Evolutionary conservation across 1,140 invertebrate genomes (phyloP).

Genomic region (Charaxes varanes): DNA sequence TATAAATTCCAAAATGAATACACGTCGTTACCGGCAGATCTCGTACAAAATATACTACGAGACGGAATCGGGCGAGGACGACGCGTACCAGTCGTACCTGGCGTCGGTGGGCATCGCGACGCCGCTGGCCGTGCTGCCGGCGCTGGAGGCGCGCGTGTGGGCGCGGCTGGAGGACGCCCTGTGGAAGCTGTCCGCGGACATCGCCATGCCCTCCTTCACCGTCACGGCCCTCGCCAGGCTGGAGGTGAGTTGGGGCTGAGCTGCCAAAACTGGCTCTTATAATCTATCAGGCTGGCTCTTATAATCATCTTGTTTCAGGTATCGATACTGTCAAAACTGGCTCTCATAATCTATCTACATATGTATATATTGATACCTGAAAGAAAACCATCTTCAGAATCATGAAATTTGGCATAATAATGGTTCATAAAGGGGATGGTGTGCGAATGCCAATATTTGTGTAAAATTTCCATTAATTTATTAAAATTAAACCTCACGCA

Average conservation of each 20-base stretch:
- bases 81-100: slow-evolving; percentile 52
- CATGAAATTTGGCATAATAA: too few relatives aligned
- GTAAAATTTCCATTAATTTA: too few relatives aligned
- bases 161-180: slow-evolving; percentile 55
- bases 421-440: too few relatives aligned
- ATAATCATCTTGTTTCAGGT: too few relatives aligned
- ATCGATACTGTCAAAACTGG: too few relatives aligned
- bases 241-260: slow-evolving; percentile 58
- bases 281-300: too few relatives aligned
- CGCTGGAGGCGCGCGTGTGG: slow-evolving; percentile 45
- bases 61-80: slow-evolving; percentile 55
- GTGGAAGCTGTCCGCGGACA: slow-evolving; percentile 56
- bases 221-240: slow-evolving; percentile 53
- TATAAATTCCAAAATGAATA: background rate
- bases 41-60: slow-evolving; percentile 60
- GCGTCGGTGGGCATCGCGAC: slow-evolving; percentile 50
- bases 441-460: too few relatives aligned
- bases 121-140: slow-evolving; percentile 48
- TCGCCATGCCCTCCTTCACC: slow-evolving; percentile 62
- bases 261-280: too few relatives aligned
- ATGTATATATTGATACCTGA: too few relatives aligned
- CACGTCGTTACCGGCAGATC: slow-evolving; percentile 43
- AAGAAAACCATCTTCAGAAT: too few relatives aligned
- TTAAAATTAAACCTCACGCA: too few relatives aligned
- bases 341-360: too few relatives aligned